Base-by-base conservation (phyloP, 2,797 vertebrate species). In the Oreochromis mossambicus region DNA sequence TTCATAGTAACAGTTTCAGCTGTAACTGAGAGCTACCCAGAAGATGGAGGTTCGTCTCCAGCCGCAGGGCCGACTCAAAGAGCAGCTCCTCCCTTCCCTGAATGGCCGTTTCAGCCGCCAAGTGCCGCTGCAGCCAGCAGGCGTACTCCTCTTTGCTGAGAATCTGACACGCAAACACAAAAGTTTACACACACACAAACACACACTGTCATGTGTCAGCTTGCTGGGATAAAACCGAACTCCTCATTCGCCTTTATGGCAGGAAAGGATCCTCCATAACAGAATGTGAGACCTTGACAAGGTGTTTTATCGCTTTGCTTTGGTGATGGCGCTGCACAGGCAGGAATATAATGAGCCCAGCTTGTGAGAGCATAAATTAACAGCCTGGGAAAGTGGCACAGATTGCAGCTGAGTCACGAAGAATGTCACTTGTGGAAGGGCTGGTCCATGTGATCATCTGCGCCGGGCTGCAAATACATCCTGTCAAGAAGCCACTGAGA, bases 21-120 rank as follows among this genome's bases (percentile, higher is more conserved):
- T 73, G 15, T 46, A 19, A 73, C 41, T 50, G 24, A 68, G 43
- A 61, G 36, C 95, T 96, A 99, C 98, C 98, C 86, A 99, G 91
- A 76, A 99, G 97, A 54, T 99, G 98, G 29, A 99, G 97, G 94
- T 98, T 97, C 1, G 97, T 99, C 94, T 99, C 98, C 93, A 99
- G 95, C 24, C 96, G 95, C 54, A 97, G 92, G 1, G 98, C 98
- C 8, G 98, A 99, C 90, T 99, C 96, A 89, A 97, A 99, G 51
- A 99, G 96, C 80, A 98, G 95, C 90, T 99, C 97, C 85, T 99
- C 98, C 1, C 98, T 94, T 56, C 98, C 97, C 88, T 99, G 98
- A 93, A 98, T 94, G 63, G 98, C 95, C 0, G 98, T 97, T 90
- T 99, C 99, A 2, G 98, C 98, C 94, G 98, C 96, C 77, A 99